A percentile compares a stretch with the other conserved stretches of the same genome.
Evolutionary conservation across 2,797 vertebrate genomes (phyloP).

Genomic region (Galagoides demidoff): DNA sequence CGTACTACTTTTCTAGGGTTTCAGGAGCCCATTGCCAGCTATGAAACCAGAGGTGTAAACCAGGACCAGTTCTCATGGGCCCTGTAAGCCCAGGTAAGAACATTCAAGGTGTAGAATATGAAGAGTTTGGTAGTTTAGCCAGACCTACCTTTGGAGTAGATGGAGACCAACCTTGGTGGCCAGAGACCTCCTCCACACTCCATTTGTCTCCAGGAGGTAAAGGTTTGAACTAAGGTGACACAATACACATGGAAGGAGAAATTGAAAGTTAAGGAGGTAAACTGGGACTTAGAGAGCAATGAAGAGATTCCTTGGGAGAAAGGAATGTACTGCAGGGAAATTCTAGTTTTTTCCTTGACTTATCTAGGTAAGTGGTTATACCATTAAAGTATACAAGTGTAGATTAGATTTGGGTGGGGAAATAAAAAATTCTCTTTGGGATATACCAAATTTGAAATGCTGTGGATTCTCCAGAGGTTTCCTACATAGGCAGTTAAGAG

Average conservation of each 20-base stretch:
- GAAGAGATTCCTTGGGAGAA: background rate
- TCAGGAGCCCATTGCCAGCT: background rate
- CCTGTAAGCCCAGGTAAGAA: background rate
- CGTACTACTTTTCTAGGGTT: accelerated
- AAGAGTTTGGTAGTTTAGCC: background rate
- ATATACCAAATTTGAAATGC: background rate
- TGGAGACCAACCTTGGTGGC: background rate
- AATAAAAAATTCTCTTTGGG: background rate
- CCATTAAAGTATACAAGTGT: background rate
- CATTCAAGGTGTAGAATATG: background rate
- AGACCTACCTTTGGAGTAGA: accelerated
- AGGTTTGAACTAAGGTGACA: background rate
- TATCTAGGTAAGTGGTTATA: accelerated
- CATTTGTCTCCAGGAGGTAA: too few species aligned
- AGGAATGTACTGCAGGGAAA: background rate
- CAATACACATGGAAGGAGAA: background rate
- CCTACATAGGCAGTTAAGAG: too few species aligned
- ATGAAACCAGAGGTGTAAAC: background rate
- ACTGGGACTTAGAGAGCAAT: background rate
- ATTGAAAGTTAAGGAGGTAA: background rate
- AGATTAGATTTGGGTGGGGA: background rate
- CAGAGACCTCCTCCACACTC: background rate
- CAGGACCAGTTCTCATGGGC: background rate
- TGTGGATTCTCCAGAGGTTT: background rate
- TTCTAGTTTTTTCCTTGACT: background rate